These are phyloP conservation scores for Drosophila ironensis DNA, from an alignment of 1,140 invertebrate genomes.

Conservation along the genomic window DNA sequence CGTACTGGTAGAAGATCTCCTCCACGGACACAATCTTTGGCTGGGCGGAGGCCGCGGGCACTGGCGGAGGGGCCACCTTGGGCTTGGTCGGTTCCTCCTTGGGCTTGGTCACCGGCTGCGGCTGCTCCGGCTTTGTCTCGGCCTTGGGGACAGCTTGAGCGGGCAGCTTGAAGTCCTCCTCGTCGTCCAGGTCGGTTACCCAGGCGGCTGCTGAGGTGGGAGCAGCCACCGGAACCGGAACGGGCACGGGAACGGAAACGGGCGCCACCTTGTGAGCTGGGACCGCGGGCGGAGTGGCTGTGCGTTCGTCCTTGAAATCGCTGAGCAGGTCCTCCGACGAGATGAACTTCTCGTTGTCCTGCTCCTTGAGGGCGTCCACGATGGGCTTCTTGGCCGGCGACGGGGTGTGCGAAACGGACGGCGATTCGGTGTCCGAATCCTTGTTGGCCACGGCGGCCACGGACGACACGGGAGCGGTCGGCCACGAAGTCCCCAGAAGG, in stretches of 20 bases:
- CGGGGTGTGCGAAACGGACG: conserved; percentile 70
- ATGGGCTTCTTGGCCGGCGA: conserved; percentile 76
- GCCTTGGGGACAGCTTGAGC: conserved; percentile 15
- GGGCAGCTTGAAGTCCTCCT: conserved; percentile 46
- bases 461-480: too few relatives aligned
- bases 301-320: conserved; percentile 78
- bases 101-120: too few relatives aligned
- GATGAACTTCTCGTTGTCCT: conserved; percentile 80
- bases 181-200: conserved; percentile 72
- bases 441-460: too few relatives aligned
- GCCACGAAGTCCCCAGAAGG: conserved; percentile 34
- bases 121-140: conserved; percentile 29
- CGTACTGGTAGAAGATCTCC: conserved; percentile 80
- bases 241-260: background rate
- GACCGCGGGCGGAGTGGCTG: conserved; percentile 41
- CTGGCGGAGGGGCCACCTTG: conserved; percentile 18
- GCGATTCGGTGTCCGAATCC: conserved; percentile 72
- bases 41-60: conserved; percentile 33
- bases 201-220: conserved; percentile 29
- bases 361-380: conserved; percentile 74
- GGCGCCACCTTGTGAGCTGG: conserved; percentile 6
- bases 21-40: conserved; percentile 80
- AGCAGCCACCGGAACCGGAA: conserved; percentile 22
- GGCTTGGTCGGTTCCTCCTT: conserved; percentile 42
- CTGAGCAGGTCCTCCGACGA: conserved; percentile 78